These are phyloP conservation scores for Vultur gryphus DNA, from an alignment of 2,797 vertebrate genomes.

Conservation along the genomic window DNA sequence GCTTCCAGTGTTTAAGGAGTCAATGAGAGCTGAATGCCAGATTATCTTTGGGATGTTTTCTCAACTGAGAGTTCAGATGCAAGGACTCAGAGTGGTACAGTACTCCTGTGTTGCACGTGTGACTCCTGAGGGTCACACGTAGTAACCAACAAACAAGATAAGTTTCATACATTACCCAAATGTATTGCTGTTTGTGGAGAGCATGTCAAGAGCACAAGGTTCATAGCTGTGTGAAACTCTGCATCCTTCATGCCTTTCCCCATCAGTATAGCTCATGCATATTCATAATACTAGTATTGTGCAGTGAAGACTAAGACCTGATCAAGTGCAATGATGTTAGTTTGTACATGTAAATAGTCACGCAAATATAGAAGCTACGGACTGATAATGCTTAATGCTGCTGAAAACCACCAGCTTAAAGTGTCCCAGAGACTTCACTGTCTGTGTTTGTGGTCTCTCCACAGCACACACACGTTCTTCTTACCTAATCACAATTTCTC, in stretches of 20 bases:
- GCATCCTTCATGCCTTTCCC: background rate
- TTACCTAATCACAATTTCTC: background rate
- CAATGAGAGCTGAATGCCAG: background rate
- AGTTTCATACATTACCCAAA: background rate
- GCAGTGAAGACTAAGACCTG: background rate
- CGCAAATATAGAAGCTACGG: background rate
- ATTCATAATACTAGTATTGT: background rate
- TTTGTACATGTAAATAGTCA: background rate
- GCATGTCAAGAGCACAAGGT: background rate
- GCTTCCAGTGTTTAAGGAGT: background rate
- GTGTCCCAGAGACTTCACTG: background rate
- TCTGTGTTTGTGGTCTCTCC: background rate
- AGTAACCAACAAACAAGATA: background rate
- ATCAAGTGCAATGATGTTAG: background rate
- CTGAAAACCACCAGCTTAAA: background rate
- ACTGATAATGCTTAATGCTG: background rate
- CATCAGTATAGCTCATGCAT: background rate
- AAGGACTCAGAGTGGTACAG: background rate
- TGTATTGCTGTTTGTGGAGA: background rate
- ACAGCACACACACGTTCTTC: background rate
- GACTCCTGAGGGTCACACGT: accelerated
- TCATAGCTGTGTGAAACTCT: background rate
- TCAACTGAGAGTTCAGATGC: background rate
- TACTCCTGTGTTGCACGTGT: accelerated
- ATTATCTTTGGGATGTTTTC: background rate